phyloP scores from a whole-genome alignment of 2,888 invertebrate genomes.

The Drosophila diplacantha region DNA sequence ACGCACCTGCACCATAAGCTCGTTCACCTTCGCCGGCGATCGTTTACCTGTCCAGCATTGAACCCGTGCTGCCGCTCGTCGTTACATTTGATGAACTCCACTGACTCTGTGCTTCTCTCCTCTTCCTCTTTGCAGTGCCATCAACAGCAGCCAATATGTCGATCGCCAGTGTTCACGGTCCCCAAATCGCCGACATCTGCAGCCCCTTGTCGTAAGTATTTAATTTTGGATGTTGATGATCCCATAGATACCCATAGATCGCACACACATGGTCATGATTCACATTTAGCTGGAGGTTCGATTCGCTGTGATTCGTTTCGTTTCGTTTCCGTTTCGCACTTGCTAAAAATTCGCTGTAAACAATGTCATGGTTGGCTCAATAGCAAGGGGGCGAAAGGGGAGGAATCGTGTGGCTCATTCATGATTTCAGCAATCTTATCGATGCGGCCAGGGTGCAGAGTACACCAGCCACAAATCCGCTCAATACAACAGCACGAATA shows the following conservation, averaged over 20 bases:
- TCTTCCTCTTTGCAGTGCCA: slow-evolving; percentile 77
- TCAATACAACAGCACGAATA: slow-evolving; percentile 13
- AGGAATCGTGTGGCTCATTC: slow-evolving; percentile 46
- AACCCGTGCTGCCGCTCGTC: slow-evolving; percentile 8
- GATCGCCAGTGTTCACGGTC: slow-evolving; percentile 80
- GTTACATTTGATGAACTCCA: slow-evolving; percentile 38
- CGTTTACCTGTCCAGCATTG: slow-evolving; percentile 31
- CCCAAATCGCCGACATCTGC: slow-evolving; percentile 78
- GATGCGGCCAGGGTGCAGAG: slow-evolving; percentile 41
- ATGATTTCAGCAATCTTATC: slow-evolving; percentile 63
- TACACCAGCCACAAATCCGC: slow-evolving; percentile 34
- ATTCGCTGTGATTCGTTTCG: slow-evolving; percentile 41
- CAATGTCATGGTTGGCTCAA: slow-evolving; percentile 57
- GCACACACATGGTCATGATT: slow-evolving; percentile 50
- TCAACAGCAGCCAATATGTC: slow-evolving; percentile 79
- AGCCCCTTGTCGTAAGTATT: slow-evolving; percentile 77
- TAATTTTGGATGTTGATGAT: slow-evolving; percentile 7
- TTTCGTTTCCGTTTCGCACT: slow-evolving; percentile 44
- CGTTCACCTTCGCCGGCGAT: slow-evolving; percentile 57
- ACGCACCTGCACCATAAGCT: slow-evolving; percentile 57
- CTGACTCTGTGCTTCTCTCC: slow-evolving; percentile 40
- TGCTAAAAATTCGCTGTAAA: slow-evolving; percentile 45
- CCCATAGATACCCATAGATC: slow-evolving; percentile 2
- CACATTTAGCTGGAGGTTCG: slow-evolving; percentile 61
- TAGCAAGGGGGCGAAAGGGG: not conserved